Evolutionary conservation across 2,888 invertebrate genomes (phyloP).

Genomic region (Venustoraphidia nigricollis): DNA sequence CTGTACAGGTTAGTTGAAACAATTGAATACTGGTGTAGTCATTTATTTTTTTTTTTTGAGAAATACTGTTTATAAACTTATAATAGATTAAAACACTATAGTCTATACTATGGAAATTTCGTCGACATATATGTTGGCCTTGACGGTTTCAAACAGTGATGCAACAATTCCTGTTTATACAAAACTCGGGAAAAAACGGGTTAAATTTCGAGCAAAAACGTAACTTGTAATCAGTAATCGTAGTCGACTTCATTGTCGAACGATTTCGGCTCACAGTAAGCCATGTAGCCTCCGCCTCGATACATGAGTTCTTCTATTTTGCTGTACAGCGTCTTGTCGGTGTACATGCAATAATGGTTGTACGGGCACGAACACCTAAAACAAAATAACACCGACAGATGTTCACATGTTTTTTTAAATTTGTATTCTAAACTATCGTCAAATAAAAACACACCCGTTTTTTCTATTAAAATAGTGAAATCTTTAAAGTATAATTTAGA

Average conservation of each 20-base stretch:
- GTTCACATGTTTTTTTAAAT: no score
- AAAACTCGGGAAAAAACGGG: no score
- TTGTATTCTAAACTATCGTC: no score
- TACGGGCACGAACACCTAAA: slow-evolving; percentile 40
- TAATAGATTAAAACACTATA: background rate
- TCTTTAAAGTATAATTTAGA: no score
- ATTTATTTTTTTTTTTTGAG: background rate
- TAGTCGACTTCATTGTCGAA: slow-evolving; percentile 17
- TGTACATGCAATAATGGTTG: slow-evolving; percentile 40
- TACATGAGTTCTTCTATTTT: slow-evolving; percentile 37
- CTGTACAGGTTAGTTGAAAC: slow-evolving; percentile 46
- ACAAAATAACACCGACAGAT: background rate
- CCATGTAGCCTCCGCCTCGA: slow-evolving; percentile 37
- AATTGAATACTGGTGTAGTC: no score
- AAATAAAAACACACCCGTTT: no score
- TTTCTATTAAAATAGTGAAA: no score
- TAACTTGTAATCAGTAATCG: background rate
- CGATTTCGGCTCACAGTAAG: slow-evolving; percentile 31
- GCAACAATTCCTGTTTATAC: no score
- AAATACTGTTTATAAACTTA: background rate
- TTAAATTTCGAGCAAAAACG: background rate
- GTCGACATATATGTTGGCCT: background rate
- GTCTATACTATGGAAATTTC: background rate
- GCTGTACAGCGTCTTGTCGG: slow-evolving; percentile 23
- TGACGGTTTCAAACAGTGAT: no score